These are phyloP conservation scores for Ferdinandea cuprea DNA, from an alignment of 2,888 invertebrate genomes.

Conservation along the genomic window DNA sequence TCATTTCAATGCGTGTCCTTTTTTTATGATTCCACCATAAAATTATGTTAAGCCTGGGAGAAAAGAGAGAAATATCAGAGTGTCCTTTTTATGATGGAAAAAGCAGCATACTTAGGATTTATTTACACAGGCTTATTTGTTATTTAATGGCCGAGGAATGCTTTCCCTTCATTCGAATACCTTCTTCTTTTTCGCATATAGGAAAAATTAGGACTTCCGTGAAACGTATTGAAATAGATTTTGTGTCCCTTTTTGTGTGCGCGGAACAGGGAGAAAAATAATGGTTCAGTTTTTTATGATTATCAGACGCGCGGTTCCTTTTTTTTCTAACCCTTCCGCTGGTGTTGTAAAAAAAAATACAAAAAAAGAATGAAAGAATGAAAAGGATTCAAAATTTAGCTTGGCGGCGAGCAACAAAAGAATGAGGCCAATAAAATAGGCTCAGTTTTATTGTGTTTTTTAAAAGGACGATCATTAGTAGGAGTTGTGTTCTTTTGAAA, in stretches of 20 bases:
- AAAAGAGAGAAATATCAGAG: neutral
- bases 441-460: conserved; percentile 10
- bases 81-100: conserved; percentile 47
- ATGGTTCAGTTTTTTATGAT: conserved; percentile 49
- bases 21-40: conserved; percentile 57
- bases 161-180: neutral
- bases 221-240: conserved; percentile 1
- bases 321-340: conserved; percentile 51
- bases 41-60: conserved; percentile 35
- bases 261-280: neutral
- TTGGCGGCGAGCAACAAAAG: conserved; percentile 26
- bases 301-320: neutral
- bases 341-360: conserved; percentile 6
- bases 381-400: neutral
- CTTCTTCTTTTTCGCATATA: neutral
- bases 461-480: conserved; percentile 34
- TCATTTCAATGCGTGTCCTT: conserved; percentile 46
- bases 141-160: conserved; percentile 42
- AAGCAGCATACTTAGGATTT: conserved; percentile 55
- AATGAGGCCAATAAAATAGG: neutral
- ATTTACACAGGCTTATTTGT: conserved; percentile 68
- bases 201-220: conserved; percentile 18
- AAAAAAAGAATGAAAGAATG: no score
- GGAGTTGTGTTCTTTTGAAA: conserved; percentile 31
- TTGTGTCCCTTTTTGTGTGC: neutral